Conservation (phyloP, 1,140 invertebrate genomes). For the Pomacea maculata region DNA sequence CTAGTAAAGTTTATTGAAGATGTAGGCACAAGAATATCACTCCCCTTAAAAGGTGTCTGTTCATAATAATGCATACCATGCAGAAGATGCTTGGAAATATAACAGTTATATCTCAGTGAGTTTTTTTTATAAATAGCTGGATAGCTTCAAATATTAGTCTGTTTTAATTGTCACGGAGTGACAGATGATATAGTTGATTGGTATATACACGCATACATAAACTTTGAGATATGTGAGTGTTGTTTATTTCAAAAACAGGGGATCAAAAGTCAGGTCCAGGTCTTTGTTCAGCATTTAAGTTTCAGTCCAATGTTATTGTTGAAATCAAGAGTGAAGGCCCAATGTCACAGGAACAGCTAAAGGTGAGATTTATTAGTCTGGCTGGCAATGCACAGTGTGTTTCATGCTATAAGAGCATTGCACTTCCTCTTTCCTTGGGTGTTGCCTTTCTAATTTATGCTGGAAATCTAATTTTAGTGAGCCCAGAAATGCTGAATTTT, state of each 20-base stretch:
- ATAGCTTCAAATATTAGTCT: background rate
- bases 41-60: too few relatives aligned
- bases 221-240: too few relatives aligned
- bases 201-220: background rate
- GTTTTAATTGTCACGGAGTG: background rate
- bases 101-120: too few relatives aligned
- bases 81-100: too few relatives aligned
- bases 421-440: background rate
- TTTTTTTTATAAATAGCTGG: too few relatives aligned
- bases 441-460: background rate
- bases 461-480: background rate
- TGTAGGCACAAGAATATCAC: too few relatives aligned
- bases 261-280: background rate
- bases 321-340: conserved; percentile 36
- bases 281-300: conserved; percentile 29
- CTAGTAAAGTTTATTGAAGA: too few relatives aligned
- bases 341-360: conserved; percentile 42
- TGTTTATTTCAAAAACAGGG: background rate
- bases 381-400: background rate
- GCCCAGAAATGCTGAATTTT: too few relatives aligned
- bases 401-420: background rate
- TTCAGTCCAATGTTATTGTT: conserved; percentile 46
- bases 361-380: conserved; percentile 29
- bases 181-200: background rate
- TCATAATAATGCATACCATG: too few relatives aligned